Conservation (phyloP, 2,888 invertebrate genomes). For the Coelogynopora nodosa region DNA sequence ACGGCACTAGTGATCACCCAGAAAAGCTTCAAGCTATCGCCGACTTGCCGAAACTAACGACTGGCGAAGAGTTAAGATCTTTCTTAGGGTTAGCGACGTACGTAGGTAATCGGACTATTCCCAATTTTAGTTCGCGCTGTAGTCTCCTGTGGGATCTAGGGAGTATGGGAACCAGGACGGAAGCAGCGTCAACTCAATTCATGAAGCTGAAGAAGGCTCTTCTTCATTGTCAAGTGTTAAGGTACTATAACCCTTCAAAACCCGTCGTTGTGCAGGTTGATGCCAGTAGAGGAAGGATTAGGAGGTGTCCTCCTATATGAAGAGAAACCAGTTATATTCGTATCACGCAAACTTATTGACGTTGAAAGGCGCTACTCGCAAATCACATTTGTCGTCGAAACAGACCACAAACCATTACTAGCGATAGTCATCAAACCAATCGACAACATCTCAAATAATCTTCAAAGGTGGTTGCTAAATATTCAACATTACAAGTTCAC, state of each 20-base stretch:
- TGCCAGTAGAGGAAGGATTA: background rate
- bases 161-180: background rate
- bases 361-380: background rate
- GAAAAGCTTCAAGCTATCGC: background rate
- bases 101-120: constrained; percentile 15
- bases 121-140: background rate
- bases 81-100: constrained; percentile 17
- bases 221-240: background rate
- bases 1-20: background rate
- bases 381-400: background rate
- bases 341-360: background rate
- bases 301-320: background rate
- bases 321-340: constrained; percentile 21
- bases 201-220: background rate
- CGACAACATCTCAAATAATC: background rate
- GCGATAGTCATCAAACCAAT: background rate
- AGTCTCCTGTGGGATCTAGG: background rate
- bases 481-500: constrained; percentile 16
- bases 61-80: background rate
- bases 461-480: constrained; percentile 6
- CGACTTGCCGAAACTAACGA: constrained; percentile 1
- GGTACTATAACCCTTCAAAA: constrained; percentile 9
- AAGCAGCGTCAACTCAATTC: background rate
- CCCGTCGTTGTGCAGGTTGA: constrained; percentile 6
- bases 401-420: constrained; percentile 4